A percentile compares a stretch with the other conserved stretches of the same genome.
phyloP scores from a whole-genome alignment of 2,797 vertebrate species.

The Oceanodroma leucorhoa region DNA sequence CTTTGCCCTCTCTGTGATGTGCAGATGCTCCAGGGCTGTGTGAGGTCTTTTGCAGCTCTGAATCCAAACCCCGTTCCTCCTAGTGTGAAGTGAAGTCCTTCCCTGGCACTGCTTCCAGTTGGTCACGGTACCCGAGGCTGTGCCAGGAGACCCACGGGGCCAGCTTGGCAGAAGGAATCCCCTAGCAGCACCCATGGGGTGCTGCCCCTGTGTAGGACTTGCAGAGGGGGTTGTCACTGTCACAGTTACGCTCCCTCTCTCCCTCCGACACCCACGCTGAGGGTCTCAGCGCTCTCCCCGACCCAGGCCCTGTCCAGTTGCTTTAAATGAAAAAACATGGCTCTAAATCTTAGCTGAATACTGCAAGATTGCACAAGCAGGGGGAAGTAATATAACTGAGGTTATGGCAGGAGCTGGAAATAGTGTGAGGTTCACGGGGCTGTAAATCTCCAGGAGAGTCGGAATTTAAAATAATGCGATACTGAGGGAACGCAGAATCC shows the following conservation, averaged over 20 bases:
- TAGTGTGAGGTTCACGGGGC: conserved; percentile 22
- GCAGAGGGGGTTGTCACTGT: background rate
- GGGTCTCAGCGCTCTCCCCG: fast-evolving
- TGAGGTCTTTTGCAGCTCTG: background rate
- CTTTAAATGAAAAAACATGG: background rate
- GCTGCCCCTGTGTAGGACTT: fast-evolving
- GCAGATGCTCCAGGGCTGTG: background rate
- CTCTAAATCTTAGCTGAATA: conserved; percentile 10
- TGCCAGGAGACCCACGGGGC: fast-evolving
- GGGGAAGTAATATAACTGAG: conserved; percentile 48
- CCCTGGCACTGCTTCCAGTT: background rate
- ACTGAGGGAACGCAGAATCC: background rate
- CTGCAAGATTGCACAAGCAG: conserved; percentile 16
- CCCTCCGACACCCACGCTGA: fast-evolving
- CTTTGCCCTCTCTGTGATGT: background rate
- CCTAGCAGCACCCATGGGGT: background rate
- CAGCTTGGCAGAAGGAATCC: background rate
- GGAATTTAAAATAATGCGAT: conserved; percentile 32
- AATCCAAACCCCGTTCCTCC: background rate
- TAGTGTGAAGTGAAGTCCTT: background rate
- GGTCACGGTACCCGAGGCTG: background rate
- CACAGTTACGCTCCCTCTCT: fast-evolving
- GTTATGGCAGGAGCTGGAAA: conserved; percentile 50
- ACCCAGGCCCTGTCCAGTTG: background rate
- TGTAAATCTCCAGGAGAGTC: conserved; percentile 63